phyloP scores from a whole-genome alignment of 1,140 invertebrate genomes.

The Papilio glaucus region DNA sequence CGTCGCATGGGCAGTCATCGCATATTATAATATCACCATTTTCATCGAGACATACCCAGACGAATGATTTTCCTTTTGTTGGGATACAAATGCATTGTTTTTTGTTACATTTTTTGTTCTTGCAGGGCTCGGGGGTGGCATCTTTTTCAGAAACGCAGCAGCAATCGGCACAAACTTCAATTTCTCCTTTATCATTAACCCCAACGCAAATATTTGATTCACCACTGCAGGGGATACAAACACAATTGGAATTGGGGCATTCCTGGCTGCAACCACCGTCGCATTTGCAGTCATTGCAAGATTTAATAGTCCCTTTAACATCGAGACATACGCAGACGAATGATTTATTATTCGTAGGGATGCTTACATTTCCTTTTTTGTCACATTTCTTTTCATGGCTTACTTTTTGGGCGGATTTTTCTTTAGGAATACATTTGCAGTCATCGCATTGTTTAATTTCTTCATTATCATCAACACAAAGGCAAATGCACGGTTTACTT shows the following conservation, averaged over 20 bases:
- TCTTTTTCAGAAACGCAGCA: conserved; percentile 29
- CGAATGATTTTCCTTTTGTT: conserved; percentile 30
- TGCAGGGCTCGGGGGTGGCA: background rate
- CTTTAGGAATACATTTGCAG: conserved; percentile 40
- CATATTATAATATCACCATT: conserved; percentile 12
- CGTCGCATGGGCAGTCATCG: conserved; percentile 39
- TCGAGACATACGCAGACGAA: conserved; percentile 46
- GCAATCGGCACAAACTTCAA: conserved; percentile 47
- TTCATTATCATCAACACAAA: conserved; percentile 47
- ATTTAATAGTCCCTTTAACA: conserved; percentile 36
- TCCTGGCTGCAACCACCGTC: background rate
- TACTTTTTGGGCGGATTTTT: background rate
- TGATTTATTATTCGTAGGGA: conserved; percentile 35
- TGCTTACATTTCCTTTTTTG: conserved; percentile 42
- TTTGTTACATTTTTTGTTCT: conserved; percentile 40
- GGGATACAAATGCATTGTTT: conserved; percentile 26
- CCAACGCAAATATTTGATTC: conserved; percentile 49
- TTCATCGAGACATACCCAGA: background rate
- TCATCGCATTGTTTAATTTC: conserved; percentile 45
- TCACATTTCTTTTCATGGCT: conserved; percentile 35
- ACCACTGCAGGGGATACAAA: conserved; percentile 47
- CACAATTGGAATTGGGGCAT: conserved; percentile 28
- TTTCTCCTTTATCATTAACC: conserved; percentile 42
- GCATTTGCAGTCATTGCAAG: conserved; percentile 44
- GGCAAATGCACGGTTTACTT: conserved; percentile 47